These are phyloP conservation scores for Trissolcus brochymenae DNA, from an alignment of 2,888 invertebrate species.

Conservation along the genomic window DNA sequence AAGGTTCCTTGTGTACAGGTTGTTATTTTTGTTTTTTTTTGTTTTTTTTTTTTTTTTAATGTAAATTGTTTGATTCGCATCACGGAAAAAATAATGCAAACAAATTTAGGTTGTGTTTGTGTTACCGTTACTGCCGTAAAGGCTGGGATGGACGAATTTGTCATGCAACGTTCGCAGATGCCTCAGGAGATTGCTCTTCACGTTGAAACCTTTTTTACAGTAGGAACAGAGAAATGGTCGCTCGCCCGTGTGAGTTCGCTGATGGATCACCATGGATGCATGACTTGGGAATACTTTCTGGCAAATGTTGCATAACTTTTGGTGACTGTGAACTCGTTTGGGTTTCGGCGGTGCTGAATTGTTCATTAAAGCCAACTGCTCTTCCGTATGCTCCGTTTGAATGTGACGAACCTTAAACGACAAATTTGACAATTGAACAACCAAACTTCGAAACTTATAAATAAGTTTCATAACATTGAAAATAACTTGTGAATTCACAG, in stretches of 20 bases:
- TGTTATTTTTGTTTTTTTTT: too few species aligned
- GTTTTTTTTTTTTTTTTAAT: conserved; percentile 6
- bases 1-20: conserved; percentile 28
- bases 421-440: too few species aligned
- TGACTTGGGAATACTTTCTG: conserved; percentile 87
- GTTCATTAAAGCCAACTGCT: conserved; percentile 87
- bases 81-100: not conserved
- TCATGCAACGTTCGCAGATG: conserved; percentile 87
- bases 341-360: conserved; percentile 82
- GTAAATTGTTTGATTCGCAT: not conserved
- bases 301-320: conserved; percentile 81
- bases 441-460: too few species aligned
- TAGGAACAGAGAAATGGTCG: conserved; percentile 85
- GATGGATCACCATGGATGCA: conserved; percentile 87
- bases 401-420: conserved; percentile 81
- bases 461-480: too few species aligned
- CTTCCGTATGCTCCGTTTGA: conserved; percentile 89
- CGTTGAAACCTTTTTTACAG: conserved; percentile 87
- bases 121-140: conserved; percentile 74
- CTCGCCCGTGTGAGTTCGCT: conserved; percentile 86
- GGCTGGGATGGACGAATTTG: conserved; percentile 79
- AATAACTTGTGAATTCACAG: too few species aligned
- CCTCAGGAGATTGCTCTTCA: conserved; percentile 85
- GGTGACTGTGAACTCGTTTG: conserved; percentile 74
- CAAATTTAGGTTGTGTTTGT: conserved; percentile 68